Percentiles rank a stretch among this genome's conserved stretches.
phyloP scores from a whole-genome alignment of 2,888 invertebrate species.

The Yponomeuta plumbellus region DNA sequence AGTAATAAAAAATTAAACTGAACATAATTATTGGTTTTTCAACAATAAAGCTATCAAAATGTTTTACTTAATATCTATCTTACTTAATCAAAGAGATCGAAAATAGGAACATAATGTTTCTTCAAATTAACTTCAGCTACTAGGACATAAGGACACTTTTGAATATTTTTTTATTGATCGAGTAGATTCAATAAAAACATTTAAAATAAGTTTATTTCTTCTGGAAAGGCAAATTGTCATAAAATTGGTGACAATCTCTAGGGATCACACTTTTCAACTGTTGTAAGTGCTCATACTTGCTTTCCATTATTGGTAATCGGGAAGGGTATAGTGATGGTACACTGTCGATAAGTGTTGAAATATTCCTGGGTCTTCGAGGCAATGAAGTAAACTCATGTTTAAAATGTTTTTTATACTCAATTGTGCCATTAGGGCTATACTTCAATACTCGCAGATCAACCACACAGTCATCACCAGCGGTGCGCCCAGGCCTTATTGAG shows the following conservation, averaged over 20 bases:
- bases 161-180: too few species aligned
- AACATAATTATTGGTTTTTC: too few species aligned
- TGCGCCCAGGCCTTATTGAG: conserved; percentile 18
- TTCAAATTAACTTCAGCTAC: too few species aligned
- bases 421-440: conserved; percentile 14
- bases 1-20: too few species aligned
- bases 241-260: neutral
- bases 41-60: too few species aligned
- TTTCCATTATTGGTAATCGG: neutral
- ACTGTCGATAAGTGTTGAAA: neutral
- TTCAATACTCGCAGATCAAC: conserved; percentile 8
- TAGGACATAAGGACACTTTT: too few species aligned
- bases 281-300: neutral
- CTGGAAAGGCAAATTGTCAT: neutral
- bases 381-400: neutral
- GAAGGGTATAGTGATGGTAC: neutral
- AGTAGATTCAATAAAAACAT: neutral
- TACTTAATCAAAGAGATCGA: too few species aligned
- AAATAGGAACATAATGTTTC: too few species aligned
- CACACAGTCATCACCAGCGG: conserved; percentile 16
- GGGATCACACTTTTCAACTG: neutral
- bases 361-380: neutral
- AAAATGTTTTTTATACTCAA: conserved; percentile 2
- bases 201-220: neutral
- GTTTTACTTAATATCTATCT: too few species aligned